A percentile compares a stretch with the other conserved stretches of the same genome.
phyloP scores from a whole-genome alignment of 2,797 vertebrate genomes.

The Pyrocephalus nanus region DNA sequence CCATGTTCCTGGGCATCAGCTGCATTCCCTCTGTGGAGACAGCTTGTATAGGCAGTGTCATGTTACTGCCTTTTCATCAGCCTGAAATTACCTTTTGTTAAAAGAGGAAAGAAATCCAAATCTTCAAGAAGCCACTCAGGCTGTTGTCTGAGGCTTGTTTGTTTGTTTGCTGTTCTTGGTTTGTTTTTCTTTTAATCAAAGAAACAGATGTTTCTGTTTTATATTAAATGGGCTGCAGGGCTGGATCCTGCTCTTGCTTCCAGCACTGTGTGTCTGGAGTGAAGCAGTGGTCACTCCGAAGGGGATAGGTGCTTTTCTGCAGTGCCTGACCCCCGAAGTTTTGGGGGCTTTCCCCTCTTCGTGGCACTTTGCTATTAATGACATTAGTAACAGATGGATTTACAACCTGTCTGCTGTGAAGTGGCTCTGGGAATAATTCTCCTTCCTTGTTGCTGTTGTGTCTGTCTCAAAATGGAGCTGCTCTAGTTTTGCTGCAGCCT shows the following conservation, averaged over 20 bases:
- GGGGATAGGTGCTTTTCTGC: neutral
- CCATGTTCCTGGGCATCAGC: neutral
- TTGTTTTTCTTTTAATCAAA: neutral
- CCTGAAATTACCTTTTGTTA: slow-evolving; percentile 31
- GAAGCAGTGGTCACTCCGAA: rapidly evolving
- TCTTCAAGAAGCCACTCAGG: slow-evolving; percentile 19
- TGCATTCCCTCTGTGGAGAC: neutral
- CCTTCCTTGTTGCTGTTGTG: neutral
- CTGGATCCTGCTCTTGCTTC: neutral
- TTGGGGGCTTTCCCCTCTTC: neutral
- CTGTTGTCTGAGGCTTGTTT: neutral
- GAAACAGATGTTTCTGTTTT: slow-evolving; percentile 37
- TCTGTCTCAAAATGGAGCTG: neutral
- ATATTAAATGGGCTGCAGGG: neutral
- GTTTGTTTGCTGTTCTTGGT: neutral
- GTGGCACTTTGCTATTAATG: neutral
- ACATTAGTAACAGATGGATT: neutral
- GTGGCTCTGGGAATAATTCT: neutral
- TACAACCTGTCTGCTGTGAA: neutral
- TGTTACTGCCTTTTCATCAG: neutral
- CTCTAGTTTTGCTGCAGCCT: neutral
- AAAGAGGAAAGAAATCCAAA: neutral
- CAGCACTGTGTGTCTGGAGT: neutral
- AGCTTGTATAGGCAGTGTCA: neutral
- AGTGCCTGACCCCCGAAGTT: too few species aligned